These are phyloP conservation scores for Drosophila affinis DNA, from an alignment of 2,888 invertebrate genomes.

Conservation along the genomic window DNA sequence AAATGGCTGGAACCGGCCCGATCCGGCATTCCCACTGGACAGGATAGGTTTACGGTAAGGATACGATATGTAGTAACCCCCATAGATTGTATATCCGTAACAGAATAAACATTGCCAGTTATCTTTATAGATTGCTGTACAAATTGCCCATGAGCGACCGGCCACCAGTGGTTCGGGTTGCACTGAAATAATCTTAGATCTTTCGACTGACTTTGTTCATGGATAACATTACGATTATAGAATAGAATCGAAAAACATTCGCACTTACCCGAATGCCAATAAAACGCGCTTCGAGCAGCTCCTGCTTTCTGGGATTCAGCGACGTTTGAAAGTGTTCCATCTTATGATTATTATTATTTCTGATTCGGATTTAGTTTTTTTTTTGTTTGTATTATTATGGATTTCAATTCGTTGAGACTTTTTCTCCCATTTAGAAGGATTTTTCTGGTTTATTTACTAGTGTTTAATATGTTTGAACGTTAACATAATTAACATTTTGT, in stretches of 20 bases:
- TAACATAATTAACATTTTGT: constrained; percentile 20
- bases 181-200: no score
- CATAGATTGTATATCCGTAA: no score
- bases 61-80: no score
- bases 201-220: no score
- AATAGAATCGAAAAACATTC: not conserved
- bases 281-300: constrained; percentile 98
- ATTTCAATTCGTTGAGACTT: constrained; percentile 1
- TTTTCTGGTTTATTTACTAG: not conserved
- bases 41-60: no score
- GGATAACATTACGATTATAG: no score
- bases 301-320: constrained; percentile 99
- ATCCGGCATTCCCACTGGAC: no score
- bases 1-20: not conserved
- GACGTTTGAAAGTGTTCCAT: constrained; percentile 98
- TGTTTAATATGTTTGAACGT: not conserved
- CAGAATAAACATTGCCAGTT: no score
- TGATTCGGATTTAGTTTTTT: constrained; percentile 11
- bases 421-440: not conserved
- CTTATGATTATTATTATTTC: not conserved
- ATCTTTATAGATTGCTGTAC: no score
- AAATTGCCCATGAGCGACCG: no score
- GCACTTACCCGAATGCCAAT: constrained; percentile 96
- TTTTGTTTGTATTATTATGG: not conserved
- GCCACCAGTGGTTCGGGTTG: no score